Evolutionary conservation across 2,113 vertebrate genomes (phyloP).

Genomic region (Machaerirhynchus nigripectus): DNA sequence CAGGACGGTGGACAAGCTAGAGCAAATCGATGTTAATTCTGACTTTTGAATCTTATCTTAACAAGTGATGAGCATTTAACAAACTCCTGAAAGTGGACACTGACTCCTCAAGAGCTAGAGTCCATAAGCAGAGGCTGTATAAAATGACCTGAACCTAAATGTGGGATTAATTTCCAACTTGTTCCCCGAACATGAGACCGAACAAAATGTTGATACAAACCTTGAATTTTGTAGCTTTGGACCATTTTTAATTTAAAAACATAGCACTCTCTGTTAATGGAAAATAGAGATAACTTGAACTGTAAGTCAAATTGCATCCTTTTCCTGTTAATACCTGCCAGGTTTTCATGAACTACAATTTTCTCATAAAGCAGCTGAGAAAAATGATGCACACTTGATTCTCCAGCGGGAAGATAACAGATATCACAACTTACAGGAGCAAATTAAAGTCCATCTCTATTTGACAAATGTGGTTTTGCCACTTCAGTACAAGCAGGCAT

Average conservation of each 20-base stretch:
- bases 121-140: not conserved
- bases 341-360: not conserved
- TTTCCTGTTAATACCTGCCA: not conserved
- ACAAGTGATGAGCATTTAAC: not conserved
- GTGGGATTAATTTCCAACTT: not conserved
- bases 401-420: not conserved
- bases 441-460: slow-evolving; percentile 14
- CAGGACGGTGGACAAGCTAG: not conserved
- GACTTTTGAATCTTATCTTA: not conserved
- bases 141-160: not conserved
- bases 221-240: not conserved
- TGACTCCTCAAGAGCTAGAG: not conserved
- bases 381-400: not conserved
- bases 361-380: not conserved
- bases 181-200: not conserved
- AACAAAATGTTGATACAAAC: not conserved
- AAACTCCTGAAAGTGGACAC: not conserved
- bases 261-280: not conserved
- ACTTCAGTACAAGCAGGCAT: not conserved
- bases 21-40: not conserved
- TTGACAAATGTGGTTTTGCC: slow-evolving; percentile 11
- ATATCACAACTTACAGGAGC: not conserved
- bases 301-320: not conserved
- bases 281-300: not conserved
- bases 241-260: slow-evolving; percentile 16